A percentile compares a stretch with the other conserved stretches of the same genome.
Evolutionary conservation across 2,888 invertebrate genomes (phyloP).

Genomic region (Atrina japonica): DNA sequence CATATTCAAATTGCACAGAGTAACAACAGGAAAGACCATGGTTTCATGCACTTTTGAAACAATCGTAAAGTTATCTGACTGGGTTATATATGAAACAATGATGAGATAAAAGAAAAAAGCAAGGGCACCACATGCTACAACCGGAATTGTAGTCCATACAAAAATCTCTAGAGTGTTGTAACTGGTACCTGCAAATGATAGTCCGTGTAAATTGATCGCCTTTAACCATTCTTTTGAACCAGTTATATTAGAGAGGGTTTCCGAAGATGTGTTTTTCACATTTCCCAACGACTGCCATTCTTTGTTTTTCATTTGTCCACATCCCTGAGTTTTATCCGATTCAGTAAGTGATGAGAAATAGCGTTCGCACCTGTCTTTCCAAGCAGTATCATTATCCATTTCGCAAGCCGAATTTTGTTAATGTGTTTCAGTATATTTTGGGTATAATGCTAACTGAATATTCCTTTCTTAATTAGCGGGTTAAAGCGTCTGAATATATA

Average conservation of each 20-base stretch:
- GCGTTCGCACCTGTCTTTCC: conserved; percentile 56
- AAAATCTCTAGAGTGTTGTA: conserved; percentile 27
- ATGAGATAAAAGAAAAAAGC: conserved; percentile 35
- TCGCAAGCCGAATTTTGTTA: no score
- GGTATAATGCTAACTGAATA: no score
- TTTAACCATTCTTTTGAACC: conserved; percentile 26
- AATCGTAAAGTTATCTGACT: conserved; percentile 1
- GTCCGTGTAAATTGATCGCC: conserved; percentile 34
- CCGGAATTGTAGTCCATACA: conserved; percentile 43
- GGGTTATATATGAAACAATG: conserved; percentile 7
- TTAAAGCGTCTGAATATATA: no score
- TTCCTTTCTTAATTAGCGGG: no score
- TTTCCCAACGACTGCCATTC: conserved; percentile 19
- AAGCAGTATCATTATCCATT: conserved; percentile 22
- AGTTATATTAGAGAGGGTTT: not conserved
- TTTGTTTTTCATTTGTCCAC: conserved; percentile 13
- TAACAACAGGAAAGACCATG: not conserved
- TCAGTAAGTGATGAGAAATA: conserved; percentile 56
- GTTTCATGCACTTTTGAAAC: not conserved
- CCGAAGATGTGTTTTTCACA: conserved; percentile 13
- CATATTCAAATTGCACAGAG: conserved; percentile 29
- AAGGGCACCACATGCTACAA: conserved; percentile 34
- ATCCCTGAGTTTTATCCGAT: conserved; percentile 28
- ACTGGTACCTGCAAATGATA: conserved; percentile 32
- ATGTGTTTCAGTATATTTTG: no score